Conservation (phyloP, 1,140 invertebrate genomes). For the Caenorhabditis latens region DNA sequence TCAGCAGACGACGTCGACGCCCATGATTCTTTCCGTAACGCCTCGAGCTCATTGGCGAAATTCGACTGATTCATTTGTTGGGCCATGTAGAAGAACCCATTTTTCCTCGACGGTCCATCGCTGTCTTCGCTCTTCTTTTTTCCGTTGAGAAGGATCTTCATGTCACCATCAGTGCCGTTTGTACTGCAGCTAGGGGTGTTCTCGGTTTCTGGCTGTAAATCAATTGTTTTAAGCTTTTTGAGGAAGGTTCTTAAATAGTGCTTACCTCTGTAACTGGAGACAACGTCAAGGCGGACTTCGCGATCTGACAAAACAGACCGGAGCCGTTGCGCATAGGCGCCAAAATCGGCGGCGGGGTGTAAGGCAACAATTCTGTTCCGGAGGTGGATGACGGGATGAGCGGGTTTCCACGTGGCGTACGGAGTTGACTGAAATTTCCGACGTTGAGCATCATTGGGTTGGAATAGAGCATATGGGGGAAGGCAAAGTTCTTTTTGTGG, state of each 20-base stretch:
- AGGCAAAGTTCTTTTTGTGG: not conserved
- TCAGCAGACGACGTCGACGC: conserved; percentile 66
- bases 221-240: not conserved
- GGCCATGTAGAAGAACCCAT: conserved; percentile 65
- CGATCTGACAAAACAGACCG: conserved; percentile 85
- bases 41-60: conserved; percentile 75
- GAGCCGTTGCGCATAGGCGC: conserved; percentile 88
- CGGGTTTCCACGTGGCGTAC: conserved; percentile 51
- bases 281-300: conserved; percentile 10
- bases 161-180: conserved; percentile 1
- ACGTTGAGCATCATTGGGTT: conserved; percentile 7
- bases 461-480: not conserved
- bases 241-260: not conserved
- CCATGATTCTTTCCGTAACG: conserved; percentile 73
- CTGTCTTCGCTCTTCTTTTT: conserved; percentile 41
- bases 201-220: not conserved
- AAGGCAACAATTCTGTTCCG: conserved; percentile 76
- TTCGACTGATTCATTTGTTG: conserved; percentile 63
- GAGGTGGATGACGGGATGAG: not conserved
- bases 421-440: conserved; percentile 63
- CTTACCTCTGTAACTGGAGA: conserved; percentile 4
- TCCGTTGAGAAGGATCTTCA: conserved; percentile 8
- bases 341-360: conserved; percentile 92
- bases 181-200: conserved; percentile 5
- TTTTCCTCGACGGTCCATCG: conserved; percentile 62